Conservation (phyloP, 2,113 vertebrate species). For the Calcarius ornatus region DNA sequence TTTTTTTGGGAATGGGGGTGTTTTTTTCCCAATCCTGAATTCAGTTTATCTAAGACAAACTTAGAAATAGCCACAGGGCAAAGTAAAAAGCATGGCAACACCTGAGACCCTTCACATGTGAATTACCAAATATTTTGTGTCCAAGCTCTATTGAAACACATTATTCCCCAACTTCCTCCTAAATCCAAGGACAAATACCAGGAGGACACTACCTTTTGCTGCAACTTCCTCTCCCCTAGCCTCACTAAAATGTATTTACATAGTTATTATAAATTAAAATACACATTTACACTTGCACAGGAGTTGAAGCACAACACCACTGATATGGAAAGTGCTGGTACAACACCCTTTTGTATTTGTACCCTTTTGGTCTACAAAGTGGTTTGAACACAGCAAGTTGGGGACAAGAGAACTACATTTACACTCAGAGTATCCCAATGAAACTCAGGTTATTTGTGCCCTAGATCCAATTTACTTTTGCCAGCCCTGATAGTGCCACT, state of each 20-base stretch:
- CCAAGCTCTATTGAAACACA: background rate
- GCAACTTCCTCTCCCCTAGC: background rate
- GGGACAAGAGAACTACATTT: background rate
- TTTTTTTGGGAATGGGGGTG: accelerated
- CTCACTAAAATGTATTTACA: background rate
- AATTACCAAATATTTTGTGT: background rate
- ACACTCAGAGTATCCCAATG: background rate
- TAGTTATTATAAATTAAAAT: background rate
- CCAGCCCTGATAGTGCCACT: background rate
- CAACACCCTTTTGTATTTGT: background rate
- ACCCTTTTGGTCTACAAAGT: too few species aligned
- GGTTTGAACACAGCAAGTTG: background rate
- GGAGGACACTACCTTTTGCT: background rate
- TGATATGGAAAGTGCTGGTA: background rate
- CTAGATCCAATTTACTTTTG: background rate
- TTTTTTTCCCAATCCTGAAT: background rate
- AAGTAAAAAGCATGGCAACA: background rate
- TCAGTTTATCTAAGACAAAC: background rate
- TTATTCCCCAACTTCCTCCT: background rate
- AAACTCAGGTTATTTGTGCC: background rate
- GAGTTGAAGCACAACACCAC: background rate
- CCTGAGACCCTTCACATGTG: accelerated
- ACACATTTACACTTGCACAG: background rate
- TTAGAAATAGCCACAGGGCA: background rate
- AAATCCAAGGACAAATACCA: background rate